Evolutionary conservation across 2,888 invertebrate species (phyloP), one percentile per base, ranked within the genome.

Genomic region (Disparrhopalites patrizii): DNA sequence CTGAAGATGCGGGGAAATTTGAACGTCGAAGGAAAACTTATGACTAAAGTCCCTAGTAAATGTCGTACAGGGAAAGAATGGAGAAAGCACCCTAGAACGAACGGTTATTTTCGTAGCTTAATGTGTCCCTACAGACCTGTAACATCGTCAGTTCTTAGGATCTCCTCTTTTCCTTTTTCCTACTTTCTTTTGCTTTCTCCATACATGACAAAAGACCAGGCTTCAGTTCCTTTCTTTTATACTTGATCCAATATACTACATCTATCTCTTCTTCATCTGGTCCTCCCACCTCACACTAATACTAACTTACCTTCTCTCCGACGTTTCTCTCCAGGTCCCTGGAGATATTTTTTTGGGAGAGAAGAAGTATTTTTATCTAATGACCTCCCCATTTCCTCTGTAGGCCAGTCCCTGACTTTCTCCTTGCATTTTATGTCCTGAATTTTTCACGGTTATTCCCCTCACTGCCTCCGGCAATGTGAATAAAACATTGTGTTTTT

Each of bases 61-160:
- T 43, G 47, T n/a, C n/a, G n/a, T n/a, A n/a, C n/a, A 47, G 27
- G 58, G 18, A 43, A 38, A 43, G 25, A 25, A 5, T 58, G 43
- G 58, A 7, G n/a, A 25, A 61, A 61, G 61, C 61, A 61, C 61
- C 61, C 61, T 61, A 62, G 40, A 62, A 54, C n/a, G 55, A 38
- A 43, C 55, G 27, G 61, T 36, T 51, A 40, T 40, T 47, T 43
- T 55, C 62, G 15, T 61, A 51, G 13, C 47, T 54, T 62, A 62
- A 62, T 62, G 62, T 62, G 55, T 52, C 62, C 55, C 62, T 5
- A 15, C 47, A 40, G 62, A 55, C 40, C 27, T 43, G 62, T 62
- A 62, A 62, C 54, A 62, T 43, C 62, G 18, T 30, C 54, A 47
- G 28, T n/a, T n/a, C n/a, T n/a, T n/a, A n/a, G n/a, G n/a, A n/a